Conservation (phyloP, 2,113 vertebrate genomes). For the Lagopus leucura region DNA sequence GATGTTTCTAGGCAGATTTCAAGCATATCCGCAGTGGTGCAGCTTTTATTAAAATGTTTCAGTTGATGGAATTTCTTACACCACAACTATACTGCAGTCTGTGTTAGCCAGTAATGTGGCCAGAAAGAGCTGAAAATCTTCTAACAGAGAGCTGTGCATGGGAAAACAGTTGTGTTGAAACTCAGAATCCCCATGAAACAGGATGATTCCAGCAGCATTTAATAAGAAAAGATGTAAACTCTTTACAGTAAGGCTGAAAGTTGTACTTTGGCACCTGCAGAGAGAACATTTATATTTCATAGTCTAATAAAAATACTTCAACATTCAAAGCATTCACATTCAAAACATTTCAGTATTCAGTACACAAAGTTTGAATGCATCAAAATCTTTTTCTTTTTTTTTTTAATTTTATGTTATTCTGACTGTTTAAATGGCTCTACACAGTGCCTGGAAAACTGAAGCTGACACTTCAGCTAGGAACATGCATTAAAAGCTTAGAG, state of each 20-base stretch:
- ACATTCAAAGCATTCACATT: neutral
- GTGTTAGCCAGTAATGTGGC: neutral
- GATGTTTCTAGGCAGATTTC: neutral
- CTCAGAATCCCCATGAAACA: neutral
- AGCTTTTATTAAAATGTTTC: conserved; percentile 4
- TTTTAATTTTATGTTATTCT: neutral
- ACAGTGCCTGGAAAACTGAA: neutral
- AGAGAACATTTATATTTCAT: neutral
- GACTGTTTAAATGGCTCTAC: neutral
- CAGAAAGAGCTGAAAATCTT: neutral
- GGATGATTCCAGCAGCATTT: neutral
- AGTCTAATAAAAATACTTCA: neutral
- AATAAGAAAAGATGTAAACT: neutral
- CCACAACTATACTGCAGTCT: neutral
- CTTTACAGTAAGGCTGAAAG: neutral
- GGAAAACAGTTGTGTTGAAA: neutral
- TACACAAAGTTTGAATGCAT: neutral
- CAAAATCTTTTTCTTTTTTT: neutral
- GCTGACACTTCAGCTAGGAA: neutral
- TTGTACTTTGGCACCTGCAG: neutral
- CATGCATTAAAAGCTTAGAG: neutral
- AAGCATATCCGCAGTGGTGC: neutral
- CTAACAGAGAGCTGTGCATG: neutral
- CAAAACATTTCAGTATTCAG: neutral
- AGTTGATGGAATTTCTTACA: neutral